Base-by-base conservation (phyloP, 2,113 vertebrate species). In the Brachyhypopomus gauderio region DNA sequence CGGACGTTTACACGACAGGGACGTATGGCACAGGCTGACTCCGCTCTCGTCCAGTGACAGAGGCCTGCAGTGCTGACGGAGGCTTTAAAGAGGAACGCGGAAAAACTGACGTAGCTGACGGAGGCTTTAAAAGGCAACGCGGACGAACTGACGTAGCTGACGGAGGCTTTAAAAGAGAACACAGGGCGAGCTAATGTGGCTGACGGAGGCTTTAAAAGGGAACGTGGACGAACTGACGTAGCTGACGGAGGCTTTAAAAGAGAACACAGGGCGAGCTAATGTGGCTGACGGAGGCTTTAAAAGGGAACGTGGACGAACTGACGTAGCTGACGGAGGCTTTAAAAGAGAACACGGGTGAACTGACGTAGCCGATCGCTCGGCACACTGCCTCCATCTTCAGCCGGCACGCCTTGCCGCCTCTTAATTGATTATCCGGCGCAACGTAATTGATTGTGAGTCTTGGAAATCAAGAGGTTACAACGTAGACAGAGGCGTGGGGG, bases 391-490 rank as follows among this genome's bases (percentile, higher is more conserved):
- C 36, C 56, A 63, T 79, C 64, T 72, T 74, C 67, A 62, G 79
- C 82, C 82, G 83, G 80, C 83, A 78, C 84, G 66, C 81, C 77
- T 71, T 22, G 60, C 77, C 74, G 70, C 82, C 78, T 79, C 62
- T 86, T 85, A 85, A 90, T 63, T 86, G 86, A 90, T 90, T 85
- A 87, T 67, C 73, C 75, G 78, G 79, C 87, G 80, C 75, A 70
- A 60, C 78, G 75, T 78, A 78, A 85, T 87, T 84, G 76, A 87
- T 86, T 85, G 79, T 20, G 79, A 85, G 45, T 85, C 76, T 82
- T 82, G 73, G 66, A 56, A 86, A 77, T 83, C 19, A 71, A 82
- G 78, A 64, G 72, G 70, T 79, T 77, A 75, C 69, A 81, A 84
- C 71, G 64, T 84, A 48, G 63, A 67, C 58, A 72, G 77, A 80